Evolutionary conservation across 2,113 vertebrate genomes (phyloP).

Genomic region (Rhinogobius similis): DNA sequence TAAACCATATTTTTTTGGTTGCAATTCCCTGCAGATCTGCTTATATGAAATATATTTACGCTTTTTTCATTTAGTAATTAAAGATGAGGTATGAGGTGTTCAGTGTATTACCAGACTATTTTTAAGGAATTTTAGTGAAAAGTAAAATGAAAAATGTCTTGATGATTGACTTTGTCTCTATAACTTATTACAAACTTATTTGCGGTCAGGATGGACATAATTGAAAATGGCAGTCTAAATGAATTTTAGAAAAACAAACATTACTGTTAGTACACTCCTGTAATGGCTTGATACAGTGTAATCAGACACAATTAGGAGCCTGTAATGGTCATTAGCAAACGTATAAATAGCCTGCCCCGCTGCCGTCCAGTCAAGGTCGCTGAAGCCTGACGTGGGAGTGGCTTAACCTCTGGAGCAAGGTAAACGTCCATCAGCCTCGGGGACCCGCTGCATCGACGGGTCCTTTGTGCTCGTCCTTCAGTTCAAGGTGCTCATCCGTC

Average conservation of each 20-base stretch:
- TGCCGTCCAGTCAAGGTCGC: slow-evolving; percentile 28
- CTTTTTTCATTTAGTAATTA: too few species aligned
- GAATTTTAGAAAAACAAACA: not conserved
- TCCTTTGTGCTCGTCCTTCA: slow-evolving; percentile 46
- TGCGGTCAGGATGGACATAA: not conserved
- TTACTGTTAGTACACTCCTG: not conserved
- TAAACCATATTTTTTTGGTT: too few species aligned
- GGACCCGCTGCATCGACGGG: slow-evolving; percentile 16
- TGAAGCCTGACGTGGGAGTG: slow-evolving; percentile 20
- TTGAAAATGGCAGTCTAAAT: not conserved
- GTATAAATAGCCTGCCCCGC: not conserved
- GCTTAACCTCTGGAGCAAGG: slow-evolving; percentile 49
- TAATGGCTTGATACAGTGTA: not conserved
- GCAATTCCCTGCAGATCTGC: too few species aligned
- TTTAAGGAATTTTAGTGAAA: too few species aligned
- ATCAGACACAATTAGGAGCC: not conserved
- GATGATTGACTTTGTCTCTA: too few species aligned
- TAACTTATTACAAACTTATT: too few species aligned
- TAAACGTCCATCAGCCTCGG: slow-evolving; percentile 43
- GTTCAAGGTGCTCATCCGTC: slow-evolving; percentile 44
- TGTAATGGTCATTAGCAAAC: not conserved
- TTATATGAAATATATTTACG: too few species aligned
- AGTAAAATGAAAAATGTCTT: too few species aligned
- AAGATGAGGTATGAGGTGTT: too few species aligned
- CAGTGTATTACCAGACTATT: too few species aligned